Evolutionary conservation across 2,113 vertebrate species (phyloP).

Genomic region (Pterocles burchelli): DNA sequence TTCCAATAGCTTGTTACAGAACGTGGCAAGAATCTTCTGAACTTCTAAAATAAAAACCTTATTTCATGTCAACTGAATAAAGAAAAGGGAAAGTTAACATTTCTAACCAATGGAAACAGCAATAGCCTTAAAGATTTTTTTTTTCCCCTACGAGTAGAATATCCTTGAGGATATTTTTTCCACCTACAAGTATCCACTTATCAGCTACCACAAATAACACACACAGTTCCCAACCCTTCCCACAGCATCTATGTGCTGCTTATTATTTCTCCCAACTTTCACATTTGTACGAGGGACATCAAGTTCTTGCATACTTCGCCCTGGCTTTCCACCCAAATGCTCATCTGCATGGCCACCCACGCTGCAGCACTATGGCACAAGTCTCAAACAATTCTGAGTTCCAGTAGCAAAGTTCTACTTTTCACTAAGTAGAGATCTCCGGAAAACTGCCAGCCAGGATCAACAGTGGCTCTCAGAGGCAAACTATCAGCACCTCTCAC

Average conservation of each 20-base stretch:
- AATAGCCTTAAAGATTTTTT: background rate
- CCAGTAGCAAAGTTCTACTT: background rate
- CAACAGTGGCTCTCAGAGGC: background rate
- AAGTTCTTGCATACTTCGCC: background rate
- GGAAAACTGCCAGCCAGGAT: background rate
- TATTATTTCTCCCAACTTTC: background rate
- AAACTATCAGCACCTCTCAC: background rate
- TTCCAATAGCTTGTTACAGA: background rate
- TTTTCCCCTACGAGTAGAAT: background rate
- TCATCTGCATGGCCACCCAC: background rate
- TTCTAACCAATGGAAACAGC: background rate
- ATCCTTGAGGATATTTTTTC: background rate
- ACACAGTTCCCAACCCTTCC: background rate
- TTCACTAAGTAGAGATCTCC: background rate
- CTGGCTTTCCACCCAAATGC: background rate
- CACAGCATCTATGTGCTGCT: background rate
- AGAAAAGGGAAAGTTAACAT: background rate
- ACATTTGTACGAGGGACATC: background rate
- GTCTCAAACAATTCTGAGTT: background rate
- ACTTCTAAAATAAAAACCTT: background rate
- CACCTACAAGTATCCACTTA: background rate
- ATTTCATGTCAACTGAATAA: background rate
- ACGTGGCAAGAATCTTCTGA: background rate
- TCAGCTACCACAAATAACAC: background rate
- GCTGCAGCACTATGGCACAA: background rate